Evolutionary conservation across 2,797 vertebrate genomes (phyloP).

Genomic region (Mormyrus hasselquistii): DNA sequence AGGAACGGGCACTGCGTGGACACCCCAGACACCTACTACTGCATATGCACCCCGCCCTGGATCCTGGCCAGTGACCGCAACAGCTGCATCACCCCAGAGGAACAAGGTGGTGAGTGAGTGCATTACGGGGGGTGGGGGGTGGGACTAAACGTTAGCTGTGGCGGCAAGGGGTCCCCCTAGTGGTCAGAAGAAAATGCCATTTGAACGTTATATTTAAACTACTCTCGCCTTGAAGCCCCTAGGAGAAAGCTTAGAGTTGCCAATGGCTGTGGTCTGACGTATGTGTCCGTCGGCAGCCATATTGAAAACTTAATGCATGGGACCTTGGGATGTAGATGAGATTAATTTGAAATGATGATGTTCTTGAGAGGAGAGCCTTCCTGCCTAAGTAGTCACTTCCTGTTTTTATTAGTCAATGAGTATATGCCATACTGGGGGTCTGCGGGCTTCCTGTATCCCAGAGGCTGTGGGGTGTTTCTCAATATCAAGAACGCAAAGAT

Average conservation of each 20-base stretch:
- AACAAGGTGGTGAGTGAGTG: slow-evolving; percentile 71
- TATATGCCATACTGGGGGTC: neutral
- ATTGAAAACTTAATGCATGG: neutral
- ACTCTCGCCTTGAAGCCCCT: neutral
- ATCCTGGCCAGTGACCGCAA: slow-evolving; percentile 71
- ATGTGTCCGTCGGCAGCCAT: neutral
- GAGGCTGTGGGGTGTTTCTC: neutral
- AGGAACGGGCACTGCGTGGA: slow-evolving; percentile 77
- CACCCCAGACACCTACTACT: slow-evolving; percentile 74
- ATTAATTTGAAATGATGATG: neutral
- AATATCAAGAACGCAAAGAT: neutral
- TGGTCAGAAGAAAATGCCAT: neutral
- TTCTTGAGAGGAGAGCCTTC: neutral
- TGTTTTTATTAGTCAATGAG: neutral
- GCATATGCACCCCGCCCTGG: slow-evolving; percentile 74
- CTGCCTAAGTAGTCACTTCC: neutral
- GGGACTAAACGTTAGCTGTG: neutral
- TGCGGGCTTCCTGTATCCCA: neutral
- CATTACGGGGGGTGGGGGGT: neutral
- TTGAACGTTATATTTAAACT: neutral
- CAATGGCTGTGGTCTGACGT: neutral
- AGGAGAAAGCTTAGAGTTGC: neutral
- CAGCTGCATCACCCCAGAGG: slow-evolving; percentile 76
- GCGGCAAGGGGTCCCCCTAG: neutral
- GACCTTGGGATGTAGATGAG: neutral